These are phyloP conservation scores for Notechis scutatus DNA, from an alignment of 2,113 vertebrate genomes.

Conservation along the genomic window DNA sequence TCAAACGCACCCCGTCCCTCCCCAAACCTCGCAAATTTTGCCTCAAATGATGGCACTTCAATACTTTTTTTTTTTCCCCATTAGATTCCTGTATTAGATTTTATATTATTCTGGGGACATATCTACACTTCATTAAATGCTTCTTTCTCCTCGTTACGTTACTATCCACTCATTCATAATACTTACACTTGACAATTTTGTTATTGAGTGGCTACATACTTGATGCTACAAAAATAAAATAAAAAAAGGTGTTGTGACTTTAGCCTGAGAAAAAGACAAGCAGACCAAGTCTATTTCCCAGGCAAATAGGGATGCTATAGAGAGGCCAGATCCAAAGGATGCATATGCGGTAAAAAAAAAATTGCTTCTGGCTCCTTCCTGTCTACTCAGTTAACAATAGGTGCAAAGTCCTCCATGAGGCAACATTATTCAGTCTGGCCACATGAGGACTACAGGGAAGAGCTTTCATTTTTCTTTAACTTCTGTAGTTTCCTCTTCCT, in stretches of 20 bases:
- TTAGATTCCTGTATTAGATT: not conserved
- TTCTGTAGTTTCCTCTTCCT: not conserved
- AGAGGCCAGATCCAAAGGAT: not conserved
- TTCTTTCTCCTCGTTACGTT: no score
- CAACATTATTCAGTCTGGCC: no score
- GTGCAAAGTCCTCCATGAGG: not conserved
- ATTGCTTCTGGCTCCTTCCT: not conserved
- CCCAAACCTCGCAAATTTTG: not conserved
- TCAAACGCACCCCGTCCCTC: not conserved
- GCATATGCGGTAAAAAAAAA: not conserved
- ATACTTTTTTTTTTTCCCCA: not conserved
- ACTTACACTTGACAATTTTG: not conserved
- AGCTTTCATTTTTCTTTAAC: not conserved
- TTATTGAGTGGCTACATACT: not conserved
- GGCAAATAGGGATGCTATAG: not conserved
- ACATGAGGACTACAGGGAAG: not conserved
- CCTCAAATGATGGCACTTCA: not conserved
- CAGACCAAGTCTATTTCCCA: not conserved
- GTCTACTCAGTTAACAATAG: not conserved
- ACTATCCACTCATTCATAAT: no score
- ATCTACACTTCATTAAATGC: no score
- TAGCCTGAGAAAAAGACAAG: not conserved
- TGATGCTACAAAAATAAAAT: not conserved
- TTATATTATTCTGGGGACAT: not conserved
- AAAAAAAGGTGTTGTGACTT: not conserved